Evolutionary conservation across 2,113 vertebrate genomes (phyloP).

Genomic region (Myrmophylax atrothorax): DNA sequence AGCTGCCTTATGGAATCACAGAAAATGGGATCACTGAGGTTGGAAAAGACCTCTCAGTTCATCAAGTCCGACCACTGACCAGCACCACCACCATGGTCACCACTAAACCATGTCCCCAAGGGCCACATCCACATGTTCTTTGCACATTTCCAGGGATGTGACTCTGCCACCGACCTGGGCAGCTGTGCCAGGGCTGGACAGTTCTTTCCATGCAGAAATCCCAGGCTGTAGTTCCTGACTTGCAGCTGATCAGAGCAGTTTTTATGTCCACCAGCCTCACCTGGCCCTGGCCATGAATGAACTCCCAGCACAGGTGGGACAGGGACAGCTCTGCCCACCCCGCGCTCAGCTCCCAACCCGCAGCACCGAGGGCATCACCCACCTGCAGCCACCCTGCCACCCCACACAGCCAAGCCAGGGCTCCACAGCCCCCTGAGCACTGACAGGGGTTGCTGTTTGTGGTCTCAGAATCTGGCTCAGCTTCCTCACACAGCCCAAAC

Average conservation of each 20-base stretch:
- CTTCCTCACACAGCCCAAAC: neutral
- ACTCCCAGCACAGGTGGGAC: no score
- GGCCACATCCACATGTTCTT: neutral
- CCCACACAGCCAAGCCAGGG: neutral
- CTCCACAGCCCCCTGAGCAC: accelerated
- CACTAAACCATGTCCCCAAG: accelerated
- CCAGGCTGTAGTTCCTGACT: neutral
- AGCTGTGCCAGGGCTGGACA: neutral
- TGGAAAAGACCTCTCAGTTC: neutral
- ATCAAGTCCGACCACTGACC: accelerated
- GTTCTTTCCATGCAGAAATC: neutral
- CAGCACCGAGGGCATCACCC: neutral
- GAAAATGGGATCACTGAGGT: accelerated
- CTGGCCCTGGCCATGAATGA: neutral
- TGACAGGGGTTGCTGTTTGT: accelerated
- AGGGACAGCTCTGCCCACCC: neutral
- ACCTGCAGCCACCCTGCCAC: neutral
- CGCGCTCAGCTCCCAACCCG: accelerated
- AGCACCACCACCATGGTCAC: neutral
- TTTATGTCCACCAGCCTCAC: neutral
- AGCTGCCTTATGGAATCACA: accelerated
- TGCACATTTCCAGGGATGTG: neutral
- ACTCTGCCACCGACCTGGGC: neutral
- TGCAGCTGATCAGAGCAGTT: neutral
- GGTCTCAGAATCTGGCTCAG: accelerated